phyloP scores from a whole-genome alignment of 1,140 invertebrate species.

The Adelges cooleyi region DNA sequence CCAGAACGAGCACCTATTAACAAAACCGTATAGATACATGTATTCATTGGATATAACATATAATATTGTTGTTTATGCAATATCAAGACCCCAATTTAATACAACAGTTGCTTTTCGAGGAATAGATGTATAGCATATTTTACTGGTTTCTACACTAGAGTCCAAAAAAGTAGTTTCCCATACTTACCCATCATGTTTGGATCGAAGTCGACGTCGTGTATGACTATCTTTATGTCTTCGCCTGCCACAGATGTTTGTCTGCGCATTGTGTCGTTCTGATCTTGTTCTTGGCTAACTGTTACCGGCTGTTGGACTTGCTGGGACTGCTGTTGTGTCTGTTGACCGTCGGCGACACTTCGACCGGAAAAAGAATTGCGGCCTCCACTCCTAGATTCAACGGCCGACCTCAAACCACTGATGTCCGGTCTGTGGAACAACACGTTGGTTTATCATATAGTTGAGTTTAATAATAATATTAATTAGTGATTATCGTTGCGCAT shows the following conservation, averaged over 20 bases:
- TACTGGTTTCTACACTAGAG: too few relatives aligned
- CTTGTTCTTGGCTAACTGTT: slow-evolving; percentile 30
- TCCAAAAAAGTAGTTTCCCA: too few relatives aligned
- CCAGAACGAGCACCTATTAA: slow-evolving; percentile 40
- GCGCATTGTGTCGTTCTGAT: slow-evolving; percentile 40
- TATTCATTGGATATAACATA: too few relatives aligned
- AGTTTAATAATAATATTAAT: too few relatives aligned
- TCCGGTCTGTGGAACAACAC: neutral
- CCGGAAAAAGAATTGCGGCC: slow-evolving; percentile 1
- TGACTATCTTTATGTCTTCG: slow-evolving; percentile 83
- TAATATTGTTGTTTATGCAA: too few relatives aligned
- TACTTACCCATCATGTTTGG: slow-evolving; percentile 30
- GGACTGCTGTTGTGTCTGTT: slow-evolving; percentile 33
- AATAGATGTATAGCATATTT: too few relatives aligned
- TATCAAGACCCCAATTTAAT: too few relatives aligned
- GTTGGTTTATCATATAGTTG: too few relatives aligned
- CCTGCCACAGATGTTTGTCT: slow-evolving; percentile 75
- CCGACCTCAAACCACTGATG: slow-evolving; percentile 1
- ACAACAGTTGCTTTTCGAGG: too few relatives aligned
- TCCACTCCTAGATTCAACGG: neutral
- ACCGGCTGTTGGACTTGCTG: slow-evolving; percentile 35
- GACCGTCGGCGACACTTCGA: neutral
- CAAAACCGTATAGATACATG: too few relatives aligned
- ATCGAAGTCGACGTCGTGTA: slow-evolving; percentile 73
- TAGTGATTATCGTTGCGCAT: too few relatives aligned